Evolutionary conservation across 2,888 invertebrate species (phyloP).

Genomic region (Adelognathus sp.): DNA sequence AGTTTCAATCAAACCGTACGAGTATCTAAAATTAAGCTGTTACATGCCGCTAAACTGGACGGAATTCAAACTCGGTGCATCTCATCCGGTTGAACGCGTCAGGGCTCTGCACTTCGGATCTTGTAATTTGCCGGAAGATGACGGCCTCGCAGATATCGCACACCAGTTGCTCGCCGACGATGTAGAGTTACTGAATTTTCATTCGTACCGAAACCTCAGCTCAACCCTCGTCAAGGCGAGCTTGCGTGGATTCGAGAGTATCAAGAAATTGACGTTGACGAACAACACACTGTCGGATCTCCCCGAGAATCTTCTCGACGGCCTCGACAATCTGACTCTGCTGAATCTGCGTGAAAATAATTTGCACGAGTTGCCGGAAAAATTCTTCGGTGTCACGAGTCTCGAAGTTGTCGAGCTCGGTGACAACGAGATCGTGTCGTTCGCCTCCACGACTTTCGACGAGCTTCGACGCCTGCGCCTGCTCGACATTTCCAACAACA

Average conservation of each 20-base stretch:
- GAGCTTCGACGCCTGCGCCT: constrained; percentile 83
- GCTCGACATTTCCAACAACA: constrained; percentile 88
- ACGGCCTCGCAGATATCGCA: constrained; percentile 63
- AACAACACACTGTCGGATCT: constrained; percentile 85
- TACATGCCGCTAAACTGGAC: constrained; percentile 63
- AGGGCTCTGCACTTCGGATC: constrained; percentile 57
- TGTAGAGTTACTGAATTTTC: constrained; percentile 63
- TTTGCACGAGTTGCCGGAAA: constrained; percentile 55
- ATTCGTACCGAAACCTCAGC: constrained; percentile 60
- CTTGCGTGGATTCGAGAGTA: constrained; percentile 83
- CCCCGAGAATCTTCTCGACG: constrained; percentile 84
- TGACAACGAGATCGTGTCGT: constrained; percentile 85
- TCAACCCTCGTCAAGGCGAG: constrained; percentile 82
- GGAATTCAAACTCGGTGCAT: constrained; percentile 59
- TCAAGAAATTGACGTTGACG: constrained; percentile 84
- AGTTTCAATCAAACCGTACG: constrained; percentile 58
- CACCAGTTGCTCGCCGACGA: constrained; percentile 59
- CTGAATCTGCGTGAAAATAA: constrained; percentile 82
- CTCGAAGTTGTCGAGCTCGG: constrained; percentile 84
- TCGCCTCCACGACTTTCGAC: constrained; percentile 85
- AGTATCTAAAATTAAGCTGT: constrained; percentile 63
- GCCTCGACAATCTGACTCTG: constrained; percentile 84
- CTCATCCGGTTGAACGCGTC: not conserved
- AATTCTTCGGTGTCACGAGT: constrained; percentile 70
- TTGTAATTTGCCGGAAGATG: constrained; percentile 65